These are phyloP conservation scores for Platanista minor DNA, from an alignment of 2,113 vertebrate genomes.

Conservation along the genomic window DNA sequence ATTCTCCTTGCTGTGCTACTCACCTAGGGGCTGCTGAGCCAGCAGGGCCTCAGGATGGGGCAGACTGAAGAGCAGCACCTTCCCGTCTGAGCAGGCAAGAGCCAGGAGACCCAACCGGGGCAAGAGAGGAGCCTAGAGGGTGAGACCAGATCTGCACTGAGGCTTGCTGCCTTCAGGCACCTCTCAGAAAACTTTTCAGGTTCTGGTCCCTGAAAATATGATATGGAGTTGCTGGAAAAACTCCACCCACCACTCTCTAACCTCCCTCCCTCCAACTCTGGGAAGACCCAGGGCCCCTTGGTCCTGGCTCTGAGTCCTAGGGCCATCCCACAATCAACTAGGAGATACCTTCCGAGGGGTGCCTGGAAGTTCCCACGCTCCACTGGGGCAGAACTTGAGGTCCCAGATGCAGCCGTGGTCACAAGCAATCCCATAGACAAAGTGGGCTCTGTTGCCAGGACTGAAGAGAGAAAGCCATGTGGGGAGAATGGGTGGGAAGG, in stretches of 20 bases:
- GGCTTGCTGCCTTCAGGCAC: not conserved
- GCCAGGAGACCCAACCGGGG: constrained; percentile 93
- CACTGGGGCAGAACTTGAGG: constrained; percentile 96
- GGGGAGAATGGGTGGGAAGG: constrained; percentile 1
- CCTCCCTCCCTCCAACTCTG: not conserved
- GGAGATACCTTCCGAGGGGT: constrained; percentile 83
- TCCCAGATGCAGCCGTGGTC: constrained; percentile 93
- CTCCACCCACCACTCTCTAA: not conserved
- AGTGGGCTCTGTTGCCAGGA: constrained; percentile 75
- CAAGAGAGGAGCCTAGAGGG: constrained; percentile 86
- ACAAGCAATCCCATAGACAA: constrained; percentile 89
- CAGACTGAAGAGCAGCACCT: constrained; percentile 90
- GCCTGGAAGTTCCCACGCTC: constrained; percentile 90
- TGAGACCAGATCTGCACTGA: constrained; percentile 21
- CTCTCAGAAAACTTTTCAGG: not conserved
- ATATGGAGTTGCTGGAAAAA: not conserved
- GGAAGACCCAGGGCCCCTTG: not conserved
- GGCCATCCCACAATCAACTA: not conserved
- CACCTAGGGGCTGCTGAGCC: constrained; percentile 71
- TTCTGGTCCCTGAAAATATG: not conserved
- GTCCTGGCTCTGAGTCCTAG: not conserved
- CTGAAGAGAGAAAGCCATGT: constrained; percentile 69
- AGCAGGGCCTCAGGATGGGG: constrained; percentile 89
- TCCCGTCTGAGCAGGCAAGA: constrained; percentile 86
- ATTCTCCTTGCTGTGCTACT: constrained; percentile 60